Percentiles rank a stretch among this genome's conserved stretches.
phyloP scores from a whole-genome alignment of 2,888 invertebrate species.

The Rhodophaea formosa region DNA sequence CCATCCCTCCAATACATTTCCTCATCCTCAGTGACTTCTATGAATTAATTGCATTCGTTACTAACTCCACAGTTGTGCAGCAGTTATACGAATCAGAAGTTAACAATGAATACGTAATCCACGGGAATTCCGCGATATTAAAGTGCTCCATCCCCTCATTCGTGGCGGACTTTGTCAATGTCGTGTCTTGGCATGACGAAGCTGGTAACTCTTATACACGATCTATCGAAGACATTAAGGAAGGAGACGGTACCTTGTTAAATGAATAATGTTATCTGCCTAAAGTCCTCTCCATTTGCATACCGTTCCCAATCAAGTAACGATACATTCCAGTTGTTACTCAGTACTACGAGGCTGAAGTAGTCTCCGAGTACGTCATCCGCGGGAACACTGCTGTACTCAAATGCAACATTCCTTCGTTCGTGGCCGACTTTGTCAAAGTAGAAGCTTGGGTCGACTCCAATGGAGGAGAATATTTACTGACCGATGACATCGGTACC shows the following conservation, averaged over 20 bases:
- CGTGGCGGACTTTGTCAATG: conserved; percentile 94
- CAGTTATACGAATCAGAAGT: conserved; percentile 95
- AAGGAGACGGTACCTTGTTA: conserved; percentile 56
- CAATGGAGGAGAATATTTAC: conserved; percentile 85
- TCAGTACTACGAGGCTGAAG: conserved; percentile 93
- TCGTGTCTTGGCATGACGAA: conserved; percentile 93
- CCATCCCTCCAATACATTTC: conserved; percentile 29
- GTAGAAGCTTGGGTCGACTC: conserved; percentile 91
- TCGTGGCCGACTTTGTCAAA: conserved; percentile 94
- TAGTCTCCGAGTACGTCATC: conserved; percentile 94
- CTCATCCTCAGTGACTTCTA: conserved; percentile 19
- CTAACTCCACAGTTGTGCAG: conserved; percentile 86
- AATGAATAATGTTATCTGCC: neutral
- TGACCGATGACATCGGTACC: conserved; percentile 87
- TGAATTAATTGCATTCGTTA: conserved; percentile 14
- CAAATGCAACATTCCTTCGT: conserved; percentile 94
- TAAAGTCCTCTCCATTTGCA: conserved; percentile 8
- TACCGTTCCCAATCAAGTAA: neutral
- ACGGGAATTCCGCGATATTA: conserved; percentile 92
- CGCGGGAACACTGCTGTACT: conserved; percentile 92
- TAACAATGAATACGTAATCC: conserved; percentile 94
- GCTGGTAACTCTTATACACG: conserved; percentile 79
- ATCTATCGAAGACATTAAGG: conserved; percentile 50
- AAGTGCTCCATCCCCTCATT: conserved; percentile 96
- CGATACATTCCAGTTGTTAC: conserved; percentile 86